phyloP scores from a whole-genome alignment of 2,888 invertebrate species.

The Tiliacea aurago region DNA sequence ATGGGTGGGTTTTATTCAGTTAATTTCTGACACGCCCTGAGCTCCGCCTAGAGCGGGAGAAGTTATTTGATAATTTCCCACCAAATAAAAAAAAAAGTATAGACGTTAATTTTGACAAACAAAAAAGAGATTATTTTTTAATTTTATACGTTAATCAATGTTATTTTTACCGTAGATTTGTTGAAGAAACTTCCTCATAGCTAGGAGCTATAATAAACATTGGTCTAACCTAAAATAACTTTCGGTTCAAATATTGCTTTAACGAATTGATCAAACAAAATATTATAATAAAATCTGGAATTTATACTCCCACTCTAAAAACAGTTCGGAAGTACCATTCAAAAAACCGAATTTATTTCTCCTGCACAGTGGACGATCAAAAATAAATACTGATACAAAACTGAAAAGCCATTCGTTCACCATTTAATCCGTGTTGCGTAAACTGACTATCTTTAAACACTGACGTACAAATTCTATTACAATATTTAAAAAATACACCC shows the following conservation, averaged over 20 bases:
- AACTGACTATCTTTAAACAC: constrained; percentile 50
- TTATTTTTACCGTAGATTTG: neutral
- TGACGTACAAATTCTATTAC: constrained; percentile 64
- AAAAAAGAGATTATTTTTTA: neutral
- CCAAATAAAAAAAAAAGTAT: no score
- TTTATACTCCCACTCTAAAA: constrained; percentile 23
- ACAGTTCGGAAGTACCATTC: constrained; percentile 11
- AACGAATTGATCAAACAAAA: constrained; percentile 4
- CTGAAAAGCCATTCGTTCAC: constrained; percentile 31
- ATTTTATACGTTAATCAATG: neutral
- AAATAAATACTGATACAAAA: constrained; percentile 45
- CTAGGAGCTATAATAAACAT: neutral
- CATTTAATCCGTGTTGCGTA: constrained; percentile 53
- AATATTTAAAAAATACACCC: constrained; percentile 44
- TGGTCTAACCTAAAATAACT: constrained; percentile 6
- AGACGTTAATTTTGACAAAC: neutral
- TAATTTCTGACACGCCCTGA: no score
- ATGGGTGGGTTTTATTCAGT: no score
- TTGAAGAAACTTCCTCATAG: constrained; percentile 4
- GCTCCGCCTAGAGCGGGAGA: no score
- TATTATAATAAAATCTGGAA: neutral
- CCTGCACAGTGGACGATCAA: constrained; percentile 19
- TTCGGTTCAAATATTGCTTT: neutral
- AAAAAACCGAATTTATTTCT: constrained; percentile 20
- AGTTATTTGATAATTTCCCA: no score